These are phyloP conservation scores for Poeciliopsis prolifica DNA, from an alignment of 2,113 vertebrate species.

Conservation along the genomic window DNA sequence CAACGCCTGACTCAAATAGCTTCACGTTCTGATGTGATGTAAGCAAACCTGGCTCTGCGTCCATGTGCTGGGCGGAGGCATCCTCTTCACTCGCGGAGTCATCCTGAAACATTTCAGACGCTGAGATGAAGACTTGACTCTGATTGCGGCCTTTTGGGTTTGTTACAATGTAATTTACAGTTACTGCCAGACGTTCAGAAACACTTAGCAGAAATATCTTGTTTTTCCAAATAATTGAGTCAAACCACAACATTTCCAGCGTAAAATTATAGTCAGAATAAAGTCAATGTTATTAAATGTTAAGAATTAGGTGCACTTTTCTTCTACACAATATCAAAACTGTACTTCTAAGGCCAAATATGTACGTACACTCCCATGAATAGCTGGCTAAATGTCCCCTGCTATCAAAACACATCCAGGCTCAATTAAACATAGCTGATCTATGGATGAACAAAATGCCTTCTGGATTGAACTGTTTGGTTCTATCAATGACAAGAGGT, in stretches of 20 bases:
- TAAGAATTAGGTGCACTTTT: background rate
- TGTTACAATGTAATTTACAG: background rate
- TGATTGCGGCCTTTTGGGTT: background rate
- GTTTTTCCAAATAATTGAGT: background rate
- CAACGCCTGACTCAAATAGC: background rate
- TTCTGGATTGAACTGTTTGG: too few species aligned
- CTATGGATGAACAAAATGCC: too few species aligned
- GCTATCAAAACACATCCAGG: too few species aligned
- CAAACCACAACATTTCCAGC: background rate
- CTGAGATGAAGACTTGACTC: background rate
- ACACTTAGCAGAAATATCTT: too few species aligned
- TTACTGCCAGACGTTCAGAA: too few species aligned
- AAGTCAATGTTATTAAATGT: too few species aligned
- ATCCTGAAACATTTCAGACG: constrained; percentile 33
- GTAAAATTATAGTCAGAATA: background rate
- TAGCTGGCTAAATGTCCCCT: too few species aligned
- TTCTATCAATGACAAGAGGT: too few species aligned
- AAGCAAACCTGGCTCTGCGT: constrained; percentile 31
- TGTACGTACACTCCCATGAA: too few species aligned
- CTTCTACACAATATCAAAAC: background rate
- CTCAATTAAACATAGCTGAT: too few species aligned
- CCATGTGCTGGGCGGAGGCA: background rate
- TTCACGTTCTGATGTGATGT: background rate
- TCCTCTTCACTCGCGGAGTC: constrained; percentile 7
- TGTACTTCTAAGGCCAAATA: too few species aligned